Evolutionary conservation across 2,888 invertebrate genomes (phyloP).

Genomic region (Elysia crispata): DNA sequence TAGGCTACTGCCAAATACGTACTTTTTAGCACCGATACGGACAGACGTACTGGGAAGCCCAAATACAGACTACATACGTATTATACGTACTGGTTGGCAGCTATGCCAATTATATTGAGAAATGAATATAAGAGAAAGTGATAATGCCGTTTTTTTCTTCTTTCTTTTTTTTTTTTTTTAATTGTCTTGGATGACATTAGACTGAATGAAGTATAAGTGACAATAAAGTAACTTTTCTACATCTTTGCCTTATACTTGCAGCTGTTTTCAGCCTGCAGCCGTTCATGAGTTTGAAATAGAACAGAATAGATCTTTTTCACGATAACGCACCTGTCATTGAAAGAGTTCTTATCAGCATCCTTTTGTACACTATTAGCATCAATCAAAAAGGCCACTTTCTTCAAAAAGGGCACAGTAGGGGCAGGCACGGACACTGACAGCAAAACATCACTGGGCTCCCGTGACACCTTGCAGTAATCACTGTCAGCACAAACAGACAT

Average conservation of each 20-base stretch:
- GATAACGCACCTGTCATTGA: constrained; percentile 95
- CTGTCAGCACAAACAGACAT: constrained; percentile 92
- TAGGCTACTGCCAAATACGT: too few relatives aligned
- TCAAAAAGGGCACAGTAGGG: constrained; percentile 97
- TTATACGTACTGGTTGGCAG: too few relatives aligned
- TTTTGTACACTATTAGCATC: constrained; percentile 99
- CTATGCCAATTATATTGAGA: too few relatives aligned
- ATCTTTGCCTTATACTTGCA: neutral
- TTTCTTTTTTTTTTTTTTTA: neutral
- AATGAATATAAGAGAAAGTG: too few relatives aligned
- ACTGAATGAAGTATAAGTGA: neutral
- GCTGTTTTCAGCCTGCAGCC: neutral
- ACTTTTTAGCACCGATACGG: too few relatives aligned
- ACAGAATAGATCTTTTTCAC: too few relatives aligned
- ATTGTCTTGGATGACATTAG: neutral
- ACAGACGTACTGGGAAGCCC: too few relatives aligned
- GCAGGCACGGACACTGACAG: constrained; percentile 96
- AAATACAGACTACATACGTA: too few relatives aligned
- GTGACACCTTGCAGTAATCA: constrained; percentile 96
- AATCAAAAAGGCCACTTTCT: constrained; percentile 97
- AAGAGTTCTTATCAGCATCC: constrained; percentile 97
- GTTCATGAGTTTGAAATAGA: neutral
- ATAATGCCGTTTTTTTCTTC: too few relatives aligned
- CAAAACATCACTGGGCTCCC: constrained; percentile 97
- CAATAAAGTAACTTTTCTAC: too few relatives aligned